A percentile compares a stretch with the other conserved stretches of the same genome.
These are phyloP conservation scores for Guaruba guarouba DNA, from an alignment of 2,113 vertebrate species.

Conservation along the genomic window DNA sequence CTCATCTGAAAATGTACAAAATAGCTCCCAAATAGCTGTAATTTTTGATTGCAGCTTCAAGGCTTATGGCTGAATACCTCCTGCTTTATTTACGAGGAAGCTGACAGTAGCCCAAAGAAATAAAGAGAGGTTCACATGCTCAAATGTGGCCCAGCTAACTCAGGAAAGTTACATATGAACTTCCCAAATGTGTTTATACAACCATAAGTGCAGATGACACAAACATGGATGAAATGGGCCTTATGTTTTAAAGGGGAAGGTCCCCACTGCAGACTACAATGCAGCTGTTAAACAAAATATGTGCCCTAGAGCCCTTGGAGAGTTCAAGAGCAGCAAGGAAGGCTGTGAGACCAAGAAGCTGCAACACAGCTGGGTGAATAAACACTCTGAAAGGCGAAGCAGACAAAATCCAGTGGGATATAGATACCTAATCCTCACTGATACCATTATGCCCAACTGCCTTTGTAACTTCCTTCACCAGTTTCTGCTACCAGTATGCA, in stretches of 20 bases:
- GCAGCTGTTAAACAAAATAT: neutral
- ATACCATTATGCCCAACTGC: neutral
- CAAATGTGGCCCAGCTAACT: neutral
- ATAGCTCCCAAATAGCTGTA: neutral
- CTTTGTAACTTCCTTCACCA: neutral
- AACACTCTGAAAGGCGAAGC: neutral
- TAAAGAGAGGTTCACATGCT: neutral
- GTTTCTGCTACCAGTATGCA: neutral
- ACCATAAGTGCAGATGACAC: neutral
- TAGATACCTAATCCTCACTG: neutral
- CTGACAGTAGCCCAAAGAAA: neutral
- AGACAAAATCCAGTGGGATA: neutral
- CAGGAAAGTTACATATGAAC: fast-evolving
- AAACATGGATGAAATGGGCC: neutral
- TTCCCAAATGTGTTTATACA: neutral
- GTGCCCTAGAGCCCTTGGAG: neutral
- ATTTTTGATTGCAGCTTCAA: neutral
- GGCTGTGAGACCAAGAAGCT: neutral
- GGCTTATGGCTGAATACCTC: neutral
- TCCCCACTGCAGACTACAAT: neutral
- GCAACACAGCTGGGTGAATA: neutral
- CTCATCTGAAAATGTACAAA: neutral
- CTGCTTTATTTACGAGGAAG: neutral
- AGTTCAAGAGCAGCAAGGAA: neutral
- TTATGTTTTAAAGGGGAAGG: neutral